phyloP scores from a whole-genome alignment of 1,140 invertebrate genomes.

The Brevipalpus yothersi region DNA sequence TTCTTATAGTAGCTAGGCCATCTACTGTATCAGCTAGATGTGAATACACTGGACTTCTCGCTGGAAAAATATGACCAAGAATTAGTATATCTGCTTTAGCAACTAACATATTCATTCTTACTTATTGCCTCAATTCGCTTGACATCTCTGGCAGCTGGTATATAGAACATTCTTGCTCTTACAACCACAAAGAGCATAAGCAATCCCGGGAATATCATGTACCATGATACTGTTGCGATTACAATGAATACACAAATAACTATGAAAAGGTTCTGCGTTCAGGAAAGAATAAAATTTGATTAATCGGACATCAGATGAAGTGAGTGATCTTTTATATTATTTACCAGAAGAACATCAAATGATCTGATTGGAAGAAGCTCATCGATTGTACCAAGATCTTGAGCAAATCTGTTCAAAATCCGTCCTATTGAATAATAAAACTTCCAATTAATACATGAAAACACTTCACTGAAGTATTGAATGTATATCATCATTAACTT shows the following conservation, averaged over 20 bases:
- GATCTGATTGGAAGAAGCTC: slow-evolving; percentile 39
- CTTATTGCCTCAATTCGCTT: slow-evolving; percentile 60
- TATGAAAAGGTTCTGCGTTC: background rate
- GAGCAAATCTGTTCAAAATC: slow-evolving; percentile 12
- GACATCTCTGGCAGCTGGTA: slow-evolving; percentile 54
- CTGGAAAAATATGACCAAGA: slow-evolving; percentile 11
- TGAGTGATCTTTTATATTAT: no score
- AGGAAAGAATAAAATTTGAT: no score
- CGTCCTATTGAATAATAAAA: slow-evolving; percentile 28
- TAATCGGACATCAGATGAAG: no score
- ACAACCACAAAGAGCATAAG: slow-evolving; percentile 42
- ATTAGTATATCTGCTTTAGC: no score
- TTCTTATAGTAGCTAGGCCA: slow-evolving; percentile 66
- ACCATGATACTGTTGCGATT: background rate
- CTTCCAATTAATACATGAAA: slow-evolving; percentile 31
- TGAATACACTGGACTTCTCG: slow-evolving; percentile 43
- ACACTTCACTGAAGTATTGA: background rate
- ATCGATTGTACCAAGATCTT: slow-evolving; percentile 10
- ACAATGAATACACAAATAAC: background rate
- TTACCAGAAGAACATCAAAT: slow-evolving; percentile 22
- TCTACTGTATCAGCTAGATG: slow-evolving; percentile 66
- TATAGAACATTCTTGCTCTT: slow-evolving; percentile 43
- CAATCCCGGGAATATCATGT: slow-evolving; percentile 36
- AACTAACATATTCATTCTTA: no score
- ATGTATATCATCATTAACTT: background rate